Evolutionary conservation across 2,797 vertebrate species (phyloP).

Genomic region (Crax fasciolata): DNA sequence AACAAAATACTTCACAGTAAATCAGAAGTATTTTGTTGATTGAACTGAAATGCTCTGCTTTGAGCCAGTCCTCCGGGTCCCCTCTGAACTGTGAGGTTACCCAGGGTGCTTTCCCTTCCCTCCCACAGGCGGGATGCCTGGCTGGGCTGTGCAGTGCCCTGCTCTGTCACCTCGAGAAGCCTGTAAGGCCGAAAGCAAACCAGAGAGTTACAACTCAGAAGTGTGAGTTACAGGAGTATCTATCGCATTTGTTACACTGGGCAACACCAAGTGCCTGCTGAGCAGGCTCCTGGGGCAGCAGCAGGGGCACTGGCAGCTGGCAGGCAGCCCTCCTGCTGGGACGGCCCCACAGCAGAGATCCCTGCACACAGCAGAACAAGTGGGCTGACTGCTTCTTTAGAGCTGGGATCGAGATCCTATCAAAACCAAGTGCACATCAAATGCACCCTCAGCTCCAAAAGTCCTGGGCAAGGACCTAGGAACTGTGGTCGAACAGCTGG

Average conservation of each 20-base stretch:
- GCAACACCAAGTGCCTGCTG: not conserved
- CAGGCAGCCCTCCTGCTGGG: not conserved
- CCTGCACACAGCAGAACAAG: rapidly evolving
- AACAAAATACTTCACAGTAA: not conserved
- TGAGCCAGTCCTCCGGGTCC: not conserved
- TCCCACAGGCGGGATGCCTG: not conserved
- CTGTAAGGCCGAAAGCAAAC: not conserved
- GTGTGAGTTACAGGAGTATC: not conserved
- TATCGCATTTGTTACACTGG: not conserved
- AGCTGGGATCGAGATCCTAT: not conserved
- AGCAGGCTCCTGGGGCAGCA: not conserved
- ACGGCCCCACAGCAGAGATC: not conserved
- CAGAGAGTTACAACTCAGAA: rapidly evolving
- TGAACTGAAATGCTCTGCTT: not conserved
- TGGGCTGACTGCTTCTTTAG: not conserved
- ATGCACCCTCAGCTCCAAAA: rapidly evolving
- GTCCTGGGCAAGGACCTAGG: too few relatives aligned
- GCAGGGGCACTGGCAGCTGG: rapidly evolving
- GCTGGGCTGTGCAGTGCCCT: not conserved
- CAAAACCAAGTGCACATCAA: not conserved
- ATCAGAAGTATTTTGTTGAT: not conserved
- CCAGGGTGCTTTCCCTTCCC: not conserved
- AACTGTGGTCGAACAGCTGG: not conserved
- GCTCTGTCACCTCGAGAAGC: too few relatives aligned
- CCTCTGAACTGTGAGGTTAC: not conserved